phyloP scores from a whole-genome alignment of 2,888 invertebrate genomes.

The Lasius platythorax region DNA sequence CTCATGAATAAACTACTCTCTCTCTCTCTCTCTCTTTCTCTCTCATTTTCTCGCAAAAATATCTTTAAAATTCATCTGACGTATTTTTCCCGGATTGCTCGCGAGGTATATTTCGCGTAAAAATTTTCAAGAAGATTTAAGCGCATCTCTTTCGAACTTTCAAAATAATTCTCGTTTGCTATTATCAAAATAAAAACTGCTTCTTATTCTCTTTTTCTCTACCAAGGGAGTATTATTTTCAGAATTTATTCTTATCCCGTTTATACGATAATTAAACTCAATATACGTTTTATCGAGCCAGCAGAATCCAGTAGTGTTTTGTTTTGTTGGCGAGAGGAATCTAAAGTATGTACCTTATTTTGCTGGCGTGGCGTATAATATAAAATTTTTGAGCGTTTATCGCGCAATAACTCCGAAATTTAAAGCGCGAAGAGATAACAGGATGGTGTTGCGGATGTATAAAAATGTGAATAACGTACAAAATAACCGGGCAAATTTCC shows the following conservation, averaged over 20 bases:
- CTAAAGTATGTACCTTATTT: constrained; percentile 21
- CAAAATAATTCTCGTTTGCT: background rate
- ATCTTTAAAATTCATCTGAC: constrained; percentile 13
- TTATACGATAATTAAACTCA: background rate
- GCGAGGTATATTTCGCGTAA: background rate
- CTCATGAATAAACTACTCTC: constrained; percentile 39
- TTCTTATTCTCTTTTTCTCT: background rate
- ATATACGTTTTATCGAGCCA: background rate
- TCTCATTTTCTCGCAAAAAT: background rate
- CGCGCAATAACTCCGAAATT: constrained; percentile 12
- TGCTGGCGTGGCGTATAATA: background rate
- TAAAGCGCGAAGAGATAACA: constrained; percentile 24
- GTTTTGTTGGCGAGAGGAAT: background rate
- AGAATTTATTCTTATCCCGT: background rate
- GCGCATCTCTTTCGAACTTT: background rate
- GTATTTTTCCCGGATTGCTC: constrained; percentile 12
- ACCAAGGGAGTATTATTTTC: background rate
- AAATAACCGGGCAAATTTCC: constrained; percentile 17
- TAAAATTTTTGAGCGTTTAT: constrained; percentile 28
- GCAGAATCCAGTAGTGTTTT: background rate
- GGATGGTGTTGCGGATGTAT: background rate
- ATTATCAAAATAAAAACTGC: background rate
- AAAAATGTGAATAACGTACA: constrained; percentile 26
- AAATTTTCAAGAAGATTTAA: constrained; percentile 15
- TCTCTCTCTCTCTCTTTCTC: no score